Percentiles rank a stretch among this genome's conserved stretches.
These are phyloP conservation scores for Holothuria scabra DNA, from an alignment of 53 echinoderm and acorn worm genomes.

Conservation along the genomic window DNA sequence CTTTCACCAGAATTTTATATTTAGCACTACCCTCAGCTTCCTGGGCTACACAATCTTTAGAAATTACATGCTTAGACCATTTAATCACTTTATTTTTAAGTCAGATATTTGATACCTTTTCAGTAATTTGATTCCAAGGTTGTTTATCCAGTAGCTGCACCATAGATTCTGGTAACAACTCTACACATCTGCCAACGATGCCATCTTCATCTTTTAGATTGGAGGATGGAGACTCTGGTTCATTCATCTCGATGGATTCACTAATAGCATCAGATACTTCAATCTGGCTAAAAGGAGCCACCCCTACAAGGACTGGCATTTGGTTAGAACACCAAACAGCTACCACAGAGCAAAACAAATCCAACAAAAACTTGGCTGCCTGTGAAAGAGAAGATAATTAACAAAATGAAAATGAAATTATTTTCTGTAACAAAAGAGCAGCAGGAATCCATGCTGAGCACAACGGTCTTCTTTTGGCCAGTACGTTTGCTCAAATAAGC, in stretches of 20 bases:
- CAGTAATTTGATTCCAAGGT: slow-evolving; percentile 75
- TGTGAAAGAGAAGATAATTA: slow-evolving; percentile 1
- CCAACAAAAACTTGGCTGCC: slow-evolving; percentile 68
- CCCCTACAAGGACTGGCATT: slow-evolving; percentile 43
- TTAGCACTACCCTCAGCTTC: too few relatives aligned
- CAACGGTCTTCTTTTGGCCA: too few relatives aligned
- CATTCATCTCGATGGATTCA: not conserved
- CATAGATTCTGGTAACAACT: slow-evolving; percentile 54
- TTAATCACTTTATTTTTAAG: too few relatives aligned
- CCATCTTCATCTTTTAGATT: slow-evolving; percentile 30
- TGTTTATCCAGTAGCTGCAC: slow-evolving; percentile 48
- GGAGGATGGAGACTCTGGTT: slow-evolving; percentile 2
- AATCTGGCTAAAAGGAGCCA: slow-evolving; percentile 1
- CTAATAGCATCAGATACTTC: not conserved
- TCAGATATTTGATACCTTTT: slow-evolving; percentile 55
- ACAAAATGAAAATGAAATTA: too few relatives aligned
- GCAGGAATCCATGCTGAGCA: too few relatives aligned
- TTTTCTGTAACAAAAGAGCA: not conserved
- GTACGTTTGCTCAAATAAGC: too few relatives aligned
- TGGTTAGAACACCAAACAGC: slow-evolving; percentile 61
- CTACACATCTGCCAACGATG: slow-evolving; percentile 29
- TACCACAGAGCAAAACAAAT: slow-evolving; percentile 61
- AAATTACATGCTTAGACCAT: too few relatives aligned
- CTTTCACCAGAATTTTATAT: too few relatives aligned
- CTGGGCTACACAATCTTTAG: too few relatives aligned